Evolutionary conservation across 2,888 invertebrate genomes (phyloP).

Genomic region (Ophonus ardosiacus): DNA sequence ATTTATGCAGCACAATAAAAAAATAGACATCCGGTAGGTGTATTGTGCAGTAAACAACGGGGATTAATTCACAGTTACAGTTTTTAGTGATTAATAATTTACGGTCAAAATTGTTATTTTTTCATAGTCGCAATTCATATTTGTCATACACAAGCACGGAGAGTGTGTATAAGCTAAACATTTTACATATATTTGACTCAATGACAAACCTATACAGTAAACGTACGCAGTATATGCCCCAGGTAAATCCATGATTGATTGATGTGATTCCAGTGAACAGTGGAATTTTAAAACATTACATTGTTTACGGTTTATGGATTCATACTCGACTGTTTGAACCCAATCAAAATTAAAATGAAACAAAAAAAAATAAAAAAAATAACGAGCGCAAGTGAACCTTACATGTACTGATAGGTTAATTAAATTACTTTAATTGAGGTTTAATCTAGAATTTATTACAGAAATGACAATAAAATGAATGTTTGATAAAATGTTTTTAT

Average conservation of each 20-base stretch:
- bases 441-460: background rate
- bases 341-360: background rate
- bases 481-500: background rate
- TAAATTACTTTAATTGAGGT: background rate
- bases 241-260: slow-evolving; percentile 40
- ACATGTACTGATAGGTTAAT: background rate
- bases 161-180: background rate
- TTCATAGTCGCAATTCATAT: background rate
- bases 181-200: slow-evolving; percentile 20
- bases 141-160: background rate
- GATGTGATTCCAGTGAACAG: background rate
- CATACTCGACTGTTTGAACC: background rate
- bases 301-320: slow-evolving; percentile 18
- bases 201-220: background rate
- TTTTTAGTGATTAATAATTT: background rate
- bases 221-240: background rate
- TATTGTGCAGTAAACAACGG: background rate
- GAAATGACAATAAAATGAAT: background rate
- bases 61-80: background rate
- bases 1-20: no score
- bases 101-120: background rate
- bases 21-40: no score
- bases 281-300: slow-evolving; percentile 9
- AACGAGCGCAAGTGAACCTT: background rate
- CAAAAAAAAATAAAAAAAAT: background rate